phyloP scores from a whole-genome alignment of 2,888 invertebrate species.

The Hartigia nigra region DNA sequence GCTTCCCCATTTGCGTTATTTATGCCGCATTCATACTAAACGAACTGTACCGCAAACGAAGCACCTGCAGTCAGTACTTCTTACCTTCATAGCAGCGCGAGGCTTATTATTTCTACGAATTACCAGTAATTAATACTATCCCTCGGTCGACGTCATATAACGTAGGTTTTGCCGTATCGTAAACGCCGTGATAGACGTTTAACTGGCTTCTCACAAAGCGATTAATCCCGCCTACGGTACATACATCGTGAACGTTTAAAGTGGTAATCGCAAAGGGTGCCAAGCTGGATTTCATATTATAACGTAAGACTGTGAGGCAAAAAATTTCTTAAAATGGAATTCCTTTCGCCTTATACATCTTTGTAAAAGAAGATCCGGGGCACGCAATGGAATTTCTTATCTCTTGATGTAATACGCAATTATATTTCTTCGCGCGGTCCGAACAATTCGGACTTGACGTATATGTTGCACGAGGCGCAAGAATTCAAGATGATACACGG shows the following conservation, averaged over 20 bases:
- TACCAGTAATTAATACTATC: constrained; percentile 48
- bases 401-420: not conserved
- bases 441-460: not conserved
- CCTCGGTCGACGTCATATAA: not conserved
- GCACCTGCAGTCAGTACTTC: constrained; percentile 42
- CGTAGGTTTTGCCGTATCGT: not conserved
- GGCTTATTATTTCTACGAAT: constrained; percentile 52
- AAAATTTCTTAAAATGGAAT: too few relatives aligned
- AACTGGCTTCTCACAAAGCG: too few relatives aligned
- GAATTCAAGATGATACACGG: constrained; percentile 12
- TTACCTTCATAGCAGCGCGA: constrained; percentile 33
- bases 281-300: too few relatives aligned
- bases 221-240: too few relatives aligned
- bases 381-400: not conserved
- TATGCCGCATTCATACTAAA: constrained; percentile 29
- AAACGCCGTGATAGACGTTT: not conserved
- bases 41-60: constrained; percentile 20
- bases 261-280: too few relatives aligned
- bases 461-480: constrained; percentile 1
- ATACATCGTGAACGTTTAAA: too few relatives aligned
- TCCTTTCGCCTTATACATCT: too few relatives aligned
- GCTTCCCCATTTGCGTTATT: constrained; percentile 41
- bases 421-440: too few relatives aligned
- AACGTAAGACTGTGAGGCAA: too few relatives aligned
- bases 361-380: not conserved